Conservation (phyloP, 2,888 invertebrate species). For the Caenorhabditis japonica region DNA sequence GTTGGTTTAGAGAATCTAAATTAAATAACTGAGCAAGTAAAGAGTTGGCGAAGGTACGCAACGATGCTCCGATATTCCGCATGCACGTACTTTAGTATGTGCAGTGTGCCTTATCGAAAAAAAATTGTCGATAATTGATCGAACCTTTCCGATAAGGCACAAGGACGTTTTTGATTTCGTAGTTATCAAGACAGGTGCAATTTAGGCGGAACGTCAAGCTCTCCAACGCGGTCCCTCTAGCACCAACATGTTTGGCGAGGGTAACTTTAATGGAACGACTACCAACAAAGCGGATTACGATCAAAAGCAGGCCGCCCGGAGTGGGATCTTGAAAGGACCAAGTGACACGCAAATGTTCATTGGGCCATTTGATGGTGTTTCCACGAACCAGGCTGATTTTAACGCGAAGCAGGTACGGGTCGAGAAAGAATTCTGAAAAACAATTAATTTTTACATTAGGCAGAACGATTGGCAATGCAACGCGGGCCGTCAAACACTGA, state of each 20-base stretch:
- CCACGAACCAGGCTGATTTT: constrained; percentile 41
- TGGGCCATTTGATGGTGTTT: constrained; percentile 45
- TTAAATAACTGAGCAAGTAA: too few relatives aligned
- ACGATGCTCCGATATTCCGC: too few relatives aligned
- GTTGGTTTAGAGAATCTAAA: too few relatives aligned
- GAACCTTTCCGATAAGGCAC: too few relatives aligned
- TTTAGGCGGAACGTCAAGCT: constrained; percentile 18
- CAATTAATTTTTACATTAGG: background rate
- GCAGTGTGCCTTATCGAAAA: too few relatives aligned
- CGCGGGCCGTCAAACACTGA: constrained; percentile 29
- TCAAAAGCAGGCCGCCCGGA: constrained; percentile 17
- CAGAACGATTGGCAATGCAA: background rate
- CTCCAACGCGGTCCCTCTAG: constrained; percentile 10
- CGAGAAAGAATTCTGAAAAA: too few relatives aligned
- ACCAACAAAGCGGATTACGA: constrained; percentile 40
- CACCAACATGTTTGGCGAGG: constrained; percentile 32
- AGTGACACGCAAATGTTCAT: background rate
- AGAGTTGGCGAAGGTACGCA: too few relatives aligned
- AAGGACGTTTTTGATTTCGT: too few relatives aligned
- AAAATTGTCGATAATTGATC: too few relatives aligned
- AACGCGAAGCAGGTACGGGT: constrained; percentile 27
- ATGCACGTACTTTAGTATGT: too few relatives aligned
- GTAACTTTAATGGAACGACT: constrained; percentile 34
- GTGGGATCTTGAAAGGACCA: background rate
- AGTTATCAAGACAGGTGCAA: too few relatives aligned